phyloP scores from a whole-genome alignment of 2,888 invertebrate species.

The Eupithecia tripunctaria region DNA sequence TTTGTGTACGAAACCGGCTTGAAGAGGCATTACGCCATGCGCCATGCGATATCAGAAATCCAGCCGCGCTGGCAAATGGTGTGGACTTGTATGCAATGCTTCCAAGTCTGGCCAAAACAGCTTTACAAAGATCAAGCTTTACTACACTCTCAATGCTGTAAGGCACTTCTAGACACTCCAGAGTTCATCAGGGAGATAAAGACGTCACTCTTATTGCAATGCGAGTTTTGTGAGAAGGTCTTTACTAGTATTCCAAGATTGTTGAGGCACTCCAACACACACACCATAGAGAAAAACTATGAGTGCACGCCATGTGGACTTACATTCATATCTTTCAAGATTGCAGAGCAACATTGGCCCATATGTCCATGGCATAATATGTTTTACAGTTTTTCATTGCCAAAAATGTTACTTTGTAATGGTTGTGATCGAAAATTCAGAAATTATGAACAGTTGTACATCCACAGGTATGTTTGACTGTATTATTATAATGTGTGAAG shows the following conservation, averaged over 20 bases:
- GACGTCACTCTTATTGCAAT: slow-evolving; percentile 75
- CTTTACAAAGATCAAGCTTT: slow-evolving; percentile 58
- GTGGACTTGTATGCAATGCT: slow-evolving; percentile 80
- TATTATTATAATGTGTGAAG: not conserved
- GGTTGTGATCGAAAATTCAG: slow-evolving; percentile 79
- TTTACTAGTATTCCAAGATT: slow-evolving; percentile 77
- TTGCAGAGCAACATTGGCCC: slow-evolving; percentile 75
- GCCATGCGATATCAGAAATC: slow-evolving; percentile 64
- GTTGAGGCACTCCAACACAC: slow-evolving; percentile 74
- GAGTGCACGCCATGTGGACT: slow-evolving; percentile 84
- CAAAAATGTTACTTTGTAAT: slow-evolving; percentile 76
- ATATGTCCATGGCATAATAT: slow-evolving; percentile 71
- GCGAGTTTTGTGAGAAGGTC: slow-evolving; percentile 80
- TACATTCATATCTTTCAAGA: slow-evolving; percentile 69
- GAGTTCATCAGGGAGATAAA: slow-evolving; percentile 73
- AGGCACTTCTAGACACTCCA: slow-evolving; percentile 51
- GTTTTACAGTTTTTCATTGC: slow-evolving; percentile 71
- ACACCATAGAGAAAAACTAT: slow-evolving; percentile 87
- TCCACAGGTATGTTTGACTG: slow-evolving; percentile 66
- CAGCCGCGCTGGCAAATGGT: slow-evolving; percentile 78
- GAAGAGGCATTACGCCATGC: slow-evolving; percentile 70
- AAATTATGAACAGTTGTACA: slow-evolving; percentile 78
- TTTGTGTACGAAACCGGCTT: slow-evolving; percentile 80
- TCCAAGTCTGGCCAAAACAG: slow-evolving; percentile 78
- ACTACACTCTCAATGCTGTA: slow-evolving; percentile 71